A percentile compares a stretch with the other conserved stretches of the same genome.
Evolutionary conservation across 2,797 vertebrate genomes (phyloP).

Genomic region (Hoplostethus atlanticus): DNA sequence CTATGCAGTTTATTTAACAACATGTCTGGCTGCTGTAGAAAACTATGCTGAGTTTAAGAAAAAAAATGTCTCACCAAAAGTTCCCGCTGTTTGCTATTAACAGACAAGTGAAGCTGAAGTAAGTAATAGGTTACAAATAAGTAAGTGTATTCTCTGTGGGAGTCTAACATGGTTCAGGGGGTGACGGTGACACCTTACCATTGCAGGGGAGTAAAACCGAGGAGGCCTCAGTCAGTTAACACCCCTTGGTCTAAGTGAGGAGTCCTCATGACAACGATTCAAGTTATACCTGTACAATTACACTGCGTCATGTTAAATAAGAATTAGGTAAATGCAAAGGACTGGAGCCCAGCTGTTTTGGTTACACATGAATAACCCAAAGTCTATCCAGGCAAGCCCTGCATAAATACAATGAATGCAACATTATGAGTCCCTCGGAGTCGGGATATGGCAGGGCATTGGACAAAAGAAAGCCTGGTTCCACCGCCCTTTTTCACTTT

Average conservation of each 20-base stretch:
- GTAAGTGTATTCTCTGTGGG: conserved; percentile 32
- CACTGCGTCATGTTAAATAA: conserved; percentile 54
- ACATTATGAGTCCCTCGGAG: conserved; percentile 8
- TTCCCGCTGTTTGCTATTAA: conserved; percentile 36
- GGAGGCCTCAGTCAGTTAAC: conserved; percentile 32
- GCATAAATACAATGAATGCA: conserved; percentile 10
- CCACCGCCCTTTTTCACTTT: background rate
- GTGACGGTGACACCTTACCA: conserved; percentile 40
- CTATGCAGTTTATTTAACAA: conserved; percentile 1
- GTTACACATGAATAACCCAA: conserved; percentile 1
- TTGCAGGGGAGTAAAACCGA: conserved; percentile 26
- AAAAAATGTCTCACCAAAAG: background rate
- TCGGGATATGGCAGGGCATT: conserved; percentile 22
- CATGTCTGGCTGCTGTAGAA: background rate
- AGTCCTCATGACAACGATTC: conserved; percentile 34
- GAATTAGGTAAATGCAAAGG: conserved; percentile 26
- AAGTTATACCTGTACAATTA: conserved; percentile 41
- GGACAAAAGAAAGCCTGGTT: conserved; percentile 47
- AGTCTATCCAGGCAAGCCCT: conserved; percentile 5
- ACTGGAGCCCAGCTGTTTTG: background rate
- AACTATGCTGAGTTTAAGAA: background rate
- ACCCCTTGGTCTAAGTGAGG: conserved; percentile 19
- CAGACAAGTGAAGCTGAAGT: conserved; percentile 29
- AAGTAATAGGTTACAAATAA: conserved; percentile 50
- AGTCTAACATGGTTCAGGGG: conserved; percentile 10